Evolutionary conservation across 2,113 vertebrate species (phyloP).

Genomic region (Synodontis membranacea): DNA sequence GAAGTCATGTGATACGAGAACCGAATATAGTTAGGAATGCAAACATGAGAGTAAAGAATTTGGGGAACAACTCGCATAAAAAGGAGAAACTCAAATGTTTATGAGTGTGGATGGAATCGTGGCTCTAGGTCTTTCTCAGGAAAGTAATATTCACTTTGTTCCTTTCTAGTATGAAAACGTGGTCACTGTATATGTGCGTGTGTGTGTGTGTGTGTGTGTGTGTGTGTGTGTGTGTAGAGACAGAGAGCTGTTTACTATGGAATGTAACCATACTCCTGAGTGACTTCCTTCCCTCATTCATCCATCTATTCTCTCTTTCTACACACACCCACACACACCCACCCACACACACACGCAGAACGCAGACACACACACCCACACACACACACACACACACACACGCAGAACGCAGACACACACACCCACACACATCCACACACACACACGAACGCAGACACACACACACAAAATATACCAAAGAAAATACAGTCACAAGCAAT

Average conservation of each 20-base stretch:
- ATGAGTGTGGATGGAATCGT: neutral
- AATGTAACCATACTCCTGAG: conserved; percentile 69
- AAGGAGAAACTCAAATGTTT: neutral
- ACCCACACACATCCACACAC: neutral
- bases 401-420: conserved; percentile 45
- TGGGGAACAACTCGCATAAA: neutral
- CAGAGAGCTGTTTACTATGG: conserved; percentile 68
- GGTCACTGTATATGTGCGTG: neutral
- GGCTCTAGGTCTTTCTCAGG: neutral
- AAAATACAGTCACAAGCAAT: neutral
- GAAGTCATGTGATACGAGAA: neutral
- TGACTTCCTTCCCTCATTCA: conserved; percentile 67
- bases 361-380: conserved; percentile 38
- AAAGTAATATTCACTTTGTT: neutral
- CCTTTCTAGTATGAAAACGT: neutral
- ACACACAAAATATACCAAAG: neutral
- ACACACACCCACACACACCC: neutral
- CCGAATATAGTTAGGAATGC: neutral
- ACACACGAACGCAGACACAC: too few relatives aligned
- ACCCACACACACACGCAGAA: conserved; percentile 34
- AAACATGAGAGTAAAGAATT: neutral
- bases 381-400: conserved; percentile 14
- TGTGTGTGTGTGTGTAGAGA: conserved; percentile 27
- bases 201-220: conserved; percentile 32
- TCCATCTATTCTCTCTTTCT: neutral